These are phyloP conservation scores for Mesitornis unicolor DNA, from an alignment of 2,113 vertebrate species.

Conservation along the genomic window DNA sequence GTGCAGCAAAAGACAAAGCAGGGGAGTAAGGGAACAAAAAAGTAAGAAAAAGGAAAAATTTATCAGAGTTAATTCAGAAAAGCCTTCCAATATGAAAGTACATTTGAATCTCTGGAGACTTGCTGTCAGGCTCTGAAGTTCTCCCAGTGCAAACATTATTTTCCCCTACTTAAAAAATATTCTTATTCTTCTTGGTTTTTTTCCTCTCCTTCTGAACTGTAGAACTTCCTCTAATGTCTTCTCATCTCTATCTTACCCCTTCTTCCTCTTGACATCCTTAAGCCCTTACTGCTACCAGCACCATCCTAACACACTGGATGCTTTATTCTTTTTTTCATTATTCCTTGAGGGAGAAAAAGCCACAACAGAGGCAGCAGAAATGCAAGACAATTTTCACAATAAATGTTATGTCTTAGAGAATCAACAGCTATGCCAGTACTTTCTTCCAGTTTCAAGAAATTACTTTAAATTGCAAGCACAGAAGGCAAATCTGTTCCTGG, in stretches of 20 bases:
- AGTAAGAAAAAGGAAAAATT: not conserved
- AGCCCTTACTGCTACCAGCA: not conserved
- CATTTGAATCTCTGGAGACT: not conserved
- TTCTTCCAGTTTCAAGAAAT: not conserved
- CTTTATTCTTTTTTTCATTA: not conserved
- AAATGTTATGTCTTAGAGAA: not conserved
- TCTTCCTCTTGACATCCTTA: not conserved
- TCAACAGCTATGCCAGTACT: not conserved
- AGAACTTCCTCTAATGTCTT: not conserved
- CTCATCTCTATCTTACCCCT: not conserved
- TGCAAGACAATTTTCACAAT: not conserved
- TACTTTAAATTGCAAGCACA: not conserved
- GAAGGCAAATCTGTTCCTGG: not conserved
- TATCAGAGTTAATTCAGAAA: not conserved
- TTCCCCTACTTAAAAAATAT: not conserved
- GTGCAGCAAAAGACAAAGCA: not conserved
- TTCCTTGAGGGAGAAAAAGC: not conserved
- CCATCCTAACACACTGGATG: not conserved
- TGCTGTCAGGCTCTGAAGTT: not conserved
- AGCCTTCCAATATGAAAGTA: not conserved
- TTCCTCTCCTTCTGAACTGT: not conserved
- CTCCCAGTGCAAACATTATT: not conserved
- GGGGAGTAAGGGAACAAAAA: not conserved
- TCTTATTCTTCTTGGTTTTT: not conserved
- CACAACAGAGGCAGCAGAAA: not conserved